Percentiles rank a stretch among this genome's conserved stretches.
phyloP scores from a whole-genome alignment of 1,140 invertebrate species.

The Campoletis sonorensis region DNA sequence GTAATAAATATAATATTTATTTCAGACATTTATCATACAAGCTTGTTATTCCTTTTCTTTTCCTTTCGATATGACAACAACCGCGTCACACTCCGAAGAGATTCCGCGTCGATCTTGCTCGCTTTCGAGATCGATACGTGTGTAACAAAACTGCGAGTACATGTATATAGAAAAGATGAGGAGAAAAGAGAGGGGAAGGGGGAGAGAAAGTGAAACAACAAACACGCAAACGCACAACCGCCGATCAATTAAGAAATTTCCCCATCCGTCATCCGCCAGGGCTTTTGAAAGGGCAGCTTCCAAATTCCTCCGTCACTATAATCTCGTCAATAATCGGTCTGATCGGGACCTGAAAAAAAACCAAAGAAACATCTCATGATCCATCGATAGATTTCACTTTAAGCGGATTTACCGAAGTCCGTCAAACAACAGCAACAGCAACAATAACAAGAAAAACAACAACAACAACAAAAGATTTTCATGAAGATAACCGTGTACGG shows the following conservation, averaged over 20 bases:
- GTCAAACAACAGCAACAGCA: conserved; percentile 43
- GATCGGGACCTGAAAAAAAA: conserved; percentile 66
- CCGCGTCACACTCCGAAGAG: too few relatives aligned
- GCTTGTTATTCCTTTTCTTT: not conserved
- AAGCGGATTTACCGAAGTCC: not conserved
- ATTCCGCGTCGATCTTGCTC: too few relatives aligned
- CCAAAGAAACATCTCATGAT: conserved; percentile 30
- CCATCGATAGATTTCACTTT: too few relatives aligned
- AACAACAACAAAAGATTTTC: too few relatives aligned
- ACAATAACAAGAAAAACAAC: conserved; percentile 27
- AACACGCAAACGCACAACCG: conserved; percentile 33
- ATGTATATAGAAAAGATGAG: conserved; percentile 31
- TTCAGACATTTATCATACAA: too few relatives aligned
- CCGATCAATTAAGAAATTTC: not conserved
- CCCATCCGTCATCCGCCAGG: not conserved
- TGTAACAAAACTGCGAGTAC: conserved; percentile 24
- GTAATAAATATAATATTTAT: too few relatives aligned
- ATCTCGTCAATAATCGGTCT: conserved; percentile 66
- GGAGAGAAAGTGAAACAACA: conserved; percentile 9
- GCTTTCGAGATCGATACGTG: not conserved
- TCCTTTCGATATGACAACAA: not conserved
- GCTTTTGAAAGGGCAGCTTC: conserved; percentile 33
- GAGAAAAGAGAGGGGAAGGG: not conserved
- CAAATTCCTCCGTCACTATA: conserved; percentile 60
- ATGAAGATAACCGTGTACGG: too few relatives aligned